phyloP scores from a whole-genome alignment of 2,797 vertebrate genomes.

The Euphonia xanthogaster region DNA sequence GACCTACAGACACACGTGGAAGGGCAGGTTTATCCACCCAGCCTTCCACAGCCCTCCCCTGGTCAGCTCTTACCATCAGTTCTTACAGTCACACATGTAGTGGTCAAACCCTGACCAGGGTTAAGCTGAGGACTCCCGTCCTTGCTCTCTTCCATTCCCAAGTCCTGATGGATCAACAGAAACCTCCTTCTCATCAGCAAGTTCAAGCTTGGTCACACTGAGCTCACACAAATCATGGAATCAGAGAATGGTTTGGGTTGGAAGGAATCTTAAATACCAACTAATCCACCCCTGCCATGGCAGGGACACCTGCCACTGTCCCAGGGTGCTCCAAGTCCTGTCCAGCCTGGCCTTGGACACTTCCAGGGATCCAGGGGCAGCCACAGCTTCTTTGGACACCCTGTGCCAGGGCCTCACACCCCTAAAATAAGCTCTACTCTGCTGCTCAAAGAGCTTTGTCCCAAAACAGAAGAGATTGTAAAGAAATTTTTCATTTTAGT shows the following conservation, averaged over 20 bases:
- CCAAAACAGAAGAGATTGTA: background rate
- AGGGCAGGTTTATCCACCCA: background rate
- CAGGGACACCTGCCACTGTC: fast-evolving
- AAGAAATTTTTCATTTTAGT: background rate
- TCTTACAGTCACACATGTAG: background rate
- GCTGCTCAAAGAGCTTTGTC: background rate
- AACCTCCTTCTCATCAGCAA: background rate
- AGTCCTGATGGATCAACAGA: background rate
- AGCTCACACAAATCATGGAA: background rate
- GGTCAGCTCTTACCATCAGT: background rate
- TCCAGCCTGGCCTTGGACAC: background rate
- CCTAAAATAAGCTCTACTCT: background rate
- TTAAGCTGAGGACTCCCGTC: background rate
- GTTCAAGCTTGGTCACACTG: background rate
- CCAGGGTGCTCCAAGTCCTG: fast-evolving
- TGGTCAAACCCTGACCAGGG: background rate
- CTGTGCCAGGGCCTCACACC: background rate
- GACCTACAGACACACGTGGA: fast-evolving
- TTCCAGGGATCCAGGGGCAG: background rate
- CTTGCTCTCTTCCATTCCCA: background rate
- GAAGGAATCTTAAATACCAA: background rate
- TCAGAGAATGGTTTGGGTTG: background rate
- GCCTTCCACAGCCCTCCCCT: background rate
- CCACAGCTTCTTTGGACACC: background rate
- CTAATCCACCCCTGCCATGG: background rate